Evolutionary conservation across 1,140 invertebrate genomes (phyloP).

Genomic region (Temnothorax curvispinosus): DNA sequence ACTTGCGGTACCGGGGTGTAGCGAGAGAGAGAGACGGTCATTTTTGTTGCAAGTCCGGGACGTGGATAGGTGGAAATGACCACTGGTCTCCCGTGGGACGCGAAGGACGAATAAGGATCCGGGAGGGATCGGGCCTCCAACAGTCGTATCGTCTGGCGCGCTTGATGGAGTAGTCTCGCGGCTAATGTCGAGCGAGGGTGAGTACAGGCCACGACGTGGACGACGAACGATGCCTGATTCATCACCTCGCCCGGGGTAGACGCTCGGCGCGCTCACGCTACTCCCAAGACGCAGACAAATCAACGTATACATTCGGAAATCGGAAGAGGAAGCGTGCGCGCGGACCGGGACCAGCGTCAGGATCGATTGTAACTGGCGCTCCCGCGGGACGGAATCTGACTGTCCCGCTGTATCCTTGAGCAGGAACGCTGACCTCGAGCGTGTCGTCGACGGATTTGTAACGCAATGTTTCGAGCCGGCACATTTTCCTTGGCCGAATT

Average conservation of each 20-base stretch:
- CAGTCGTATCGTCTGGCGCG: constrained; percentile 70
- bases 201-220: constrained; percentile 72
- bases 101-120: neutral
- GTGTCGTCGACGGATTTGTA: constrained; percentile 1
- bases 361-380: constrained; percentile 48
- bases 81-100: constrained; percentile 61
- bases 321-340: constrained; percentile 34
- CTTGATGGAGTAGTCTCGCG: constrained; percentile 82
- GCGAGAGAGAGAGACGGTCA: neutral
- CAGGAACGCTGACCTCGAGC: constrained; percentile 8
- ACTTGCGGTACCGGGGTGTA: neutral
- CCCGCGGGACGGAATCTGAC: constrained; percentile 23
- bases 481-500: neutral
- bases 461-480: neutral
- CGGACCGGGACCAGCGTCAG: constrained; percentile 19
- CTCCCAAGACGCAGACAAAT: constrained; percentile 78
- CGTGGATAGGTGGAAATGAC: constrained; percentile 66
- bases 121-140: constrained; percentile 53
- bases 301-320: constrained; percentile 62
- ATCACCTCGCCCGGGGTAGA: constrained; percentile 68
- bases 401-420: constrained; percentile 35
- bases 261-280: constrained; percentile 51
- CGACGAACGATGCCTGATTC: constrained; percentile 76
- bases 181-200: constrained; percentile 80
- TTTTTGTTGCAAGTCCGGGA: constrained; percentile 36